Evolutionary conservation across 2,113 vertebrate species (phyloP), one percentile per base, ranked within the genome.

Genomic region (Oostethus manadensis): DNA sequence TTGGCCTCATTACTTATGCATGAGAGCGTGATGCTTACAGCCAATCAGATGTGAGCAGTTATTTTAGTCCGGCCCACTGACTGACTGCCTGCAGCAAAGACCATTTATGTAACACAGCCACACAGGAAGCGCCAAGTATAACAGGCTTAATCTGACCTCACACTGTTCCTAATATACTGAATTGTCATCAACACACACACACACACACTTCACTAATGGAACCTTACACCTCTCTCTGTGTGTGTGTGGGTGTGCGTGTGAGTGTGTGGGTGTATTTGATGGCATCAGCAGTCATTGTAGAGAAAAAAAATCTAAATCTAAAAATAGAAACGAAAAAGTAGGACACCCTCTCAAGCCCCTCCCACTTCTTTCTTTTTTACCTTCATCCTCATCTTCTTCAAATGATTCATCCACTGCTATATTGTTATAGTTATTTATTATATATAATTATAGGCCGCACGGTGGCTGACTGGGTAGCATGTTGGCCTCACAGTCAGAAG

Each of bases 51-150:
- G 55, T 0, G 17, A 21, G 66, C 16, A 7, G 61, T 38, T 81
- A 84, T 84, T 79, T 81, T 68, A 75, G 78, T 20, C 56, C 66
- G 63, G 38, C 76, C 76, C 66, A 81, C 81, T 81, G 81, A 83
- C 78, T 77, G 11, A 29, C 66, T 56, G 60, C 64, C 61, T 62
- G 64, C 63, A 40, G 10, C 22, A 6, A 8, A 21, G 1, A 22
- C n/a, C 11, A 20, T 50, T 21, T 50, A 21, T 50, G 48, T 50
- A 20, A 22, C 14, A 20, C 46, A 17, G n/a, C 15, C 8, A 20
- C 20, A 18, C 17, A 9, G 46, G 17, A 48, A 48, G 3, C 51
- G n/a, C 26, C 7, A 3, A n/a, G 29, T 45, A 3, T 45, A 18
- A 50, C 10, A 11, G 3, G 17, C 44, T 14, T 46, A n/a, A 16